Percentiles rank a stretch among this genome's conserved stretches.
These are phyloP conservation scores for Cirrhinus mrigala DNA, from an alignment of 2,797 vertebrate genomes.

Conservation along the genomic window DNA sequence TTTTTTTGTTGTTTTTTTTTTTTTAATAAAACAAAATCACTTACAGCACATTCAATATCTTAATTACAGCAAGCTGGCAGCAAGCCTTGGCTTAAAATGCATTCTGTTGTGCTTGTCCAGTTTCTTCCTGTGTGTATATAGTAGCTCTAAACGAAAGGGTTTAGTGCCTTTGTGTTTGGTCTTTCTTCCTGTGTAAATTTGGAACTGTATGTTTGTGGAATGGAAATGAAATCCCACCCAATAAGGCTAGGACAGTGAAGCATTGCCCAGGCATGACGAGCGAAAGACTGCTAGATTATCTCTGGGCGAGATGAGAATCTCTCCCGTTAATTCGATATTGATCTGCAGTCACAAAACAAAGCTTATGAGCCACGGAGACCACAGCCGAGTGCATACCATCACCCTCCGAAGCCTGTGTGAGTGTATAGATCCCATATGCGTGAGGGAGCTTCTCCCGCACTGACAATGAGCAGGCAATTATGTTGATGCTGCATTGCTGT, in stretches of 20 bases:
- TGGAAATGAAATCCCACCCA: constrained; percentile 31
- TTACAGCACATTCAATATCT: constrained; percentile 6
- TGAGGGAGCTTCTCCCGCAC: constrained; percentile 2
- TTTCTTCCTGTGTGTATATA: neutral
- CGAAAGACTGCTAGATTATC: constrained; percentile 54
- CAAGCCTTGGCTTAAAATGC: neutral
- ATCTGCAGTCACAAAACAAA: constrained; percentile 52
- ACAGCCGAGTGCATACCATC: constrained; percentile 6
- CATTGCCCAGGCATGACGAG: constrained; percentile 37
- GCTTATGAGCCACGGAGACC: constrained; percentile 15
- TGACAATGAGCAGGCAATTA: constrained; percentile 42
- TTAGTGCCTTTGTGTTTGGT: constrained; percentile 12
- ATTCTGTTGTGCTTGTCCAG: neutral
- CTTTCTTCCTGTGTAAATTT: constrained; percentile 13
- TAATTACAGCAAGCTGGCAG: neutral
- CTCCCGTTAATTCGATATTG: constrained; percentile 59
- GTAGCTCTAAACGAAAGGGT: neutral
- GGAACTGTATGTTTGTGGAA: constrained; percentile 21
- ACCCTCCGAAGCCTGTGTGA: neutral
- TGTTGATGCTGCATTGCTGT: constrained; percentile 44
- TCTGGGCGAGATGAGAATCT: constrained; percentile 47
- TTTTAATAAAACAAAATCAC: neutral
- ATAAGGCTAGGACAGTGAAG: neutral
- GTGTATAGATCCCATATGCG: constrained; percentile 12
- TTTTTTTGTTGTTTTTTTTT: neutral